These are phyloP conservation scores for Festucalex cinctus DNA, from an alignment of 2,113 vertebrate genomes.

Conservation along the genomic window DNA sequence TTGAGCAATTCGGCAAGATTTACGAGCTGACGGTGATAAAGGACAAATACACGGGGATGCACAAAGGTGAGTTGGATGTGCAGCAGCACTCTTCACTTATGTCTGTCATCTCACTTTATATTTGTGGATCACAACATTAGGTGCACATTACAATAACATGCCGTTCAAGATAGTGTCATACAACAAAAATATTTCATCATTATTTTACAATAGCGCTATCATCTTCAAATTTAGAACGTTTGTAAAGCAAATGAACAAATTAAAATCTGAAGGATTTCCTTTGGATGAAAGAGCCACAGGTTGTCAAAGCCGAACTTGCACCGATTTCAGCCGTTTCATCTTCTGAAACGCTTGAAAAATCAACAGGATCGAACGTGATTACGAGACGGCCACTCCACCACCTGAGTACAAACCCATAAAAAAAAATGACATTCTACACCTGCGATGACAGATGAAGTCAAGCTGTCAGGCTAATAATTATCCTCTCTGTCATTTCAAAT, in stretches of 20 bases:
- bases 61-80: constrained; percentile 83
- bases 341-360: neutral
- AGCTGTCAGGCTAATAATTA: constrained; percentile 36
- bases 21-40: constrained; percentile 99
- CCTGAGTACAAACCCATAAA: constrained; percentile 6
- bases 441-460: constrained; percentile 34
- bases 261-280: no score
- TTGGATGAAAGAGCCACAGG: no score
- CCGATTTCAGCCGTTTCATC: neutral
- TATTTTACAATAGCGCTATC: no score
- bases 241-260: no score
- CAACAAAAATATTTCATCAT: no score
- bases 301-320: neutral
- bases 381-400: neutral
- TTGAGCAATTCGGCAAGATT: constrained; percentile 99
- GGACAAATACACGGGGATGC: constrained; percentile 99
- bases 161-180: no score
- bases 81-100: no score
- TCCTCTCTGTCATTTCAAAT: constrained; percentile 46
- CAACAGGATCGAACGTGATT: neutral
- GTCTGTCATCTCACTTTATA: neutral
- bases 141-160: no score
- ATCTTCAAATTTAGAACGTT: no score
- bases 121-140: neutral
- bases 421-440: constrained; percentile 19